Evolutionary conservation across 2,113 vertebrate species (phyloP).

Genomic region (Solea solea): DNA sequence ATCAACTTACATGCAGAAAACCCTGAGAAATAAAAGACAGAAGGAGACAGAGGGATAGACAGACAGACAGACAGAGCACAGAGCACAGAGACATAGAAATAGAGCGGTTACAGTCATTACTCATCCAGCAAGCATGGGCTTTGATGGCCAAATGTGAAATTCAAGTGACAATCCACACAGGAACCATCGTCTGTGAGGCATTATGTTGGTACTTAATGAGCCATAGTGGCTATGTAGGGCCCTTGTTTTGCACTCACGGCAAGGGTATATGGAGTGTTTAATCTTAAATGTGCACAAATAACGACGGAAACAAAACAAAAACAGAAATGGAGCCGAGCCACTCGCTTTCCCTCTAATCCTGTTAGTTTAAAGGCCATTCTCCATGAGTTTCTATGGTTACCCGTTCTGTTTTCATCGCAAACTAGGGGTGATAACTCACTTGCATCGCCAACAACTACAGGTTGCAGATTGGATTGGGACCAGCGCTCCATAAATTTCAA

Average conservation of each 20-base stretch:
- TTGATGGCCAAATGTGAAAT: constrained; percentile 70
- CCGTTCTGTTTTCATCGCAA: constrained; percentile 61
- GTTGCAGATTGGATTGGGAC: constrained; percentile 42
- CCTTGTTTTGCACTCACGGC: constrained; percentile 62
- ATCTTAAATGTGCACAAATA: constrained; percentile 73
- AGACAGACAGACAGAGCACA: constrained; percentile 19
- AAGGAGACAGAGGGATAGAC: constrained; percentile 26
- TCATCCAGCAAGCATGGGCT: constrained; percentile 51
- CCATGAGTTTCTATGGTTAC: constrained; percentile 78
- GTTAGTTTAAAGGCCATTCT: constrained; percentile 69
- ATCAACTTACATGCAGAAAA: constrained; percentile 81
- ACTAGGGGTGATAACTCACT: constrained; percentile 47
- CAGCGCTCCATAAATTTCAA: constrained; percentile 17
- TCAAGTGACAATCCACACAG: constrained; percentile 71
- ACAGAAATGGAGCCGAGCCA: constrained; percentile 68
- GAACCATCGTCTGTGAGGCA: constrained; percentile 62
- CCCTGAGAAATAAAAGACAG: constrained; percentile 69
- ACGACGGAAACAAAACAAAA: constrained; percentile 59
- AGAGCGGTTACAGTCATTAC: constrained; percentile 63
- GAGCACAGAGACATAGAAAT: constrained; percentile 40
- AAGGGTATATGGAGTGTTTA: constrained; percentile 65
- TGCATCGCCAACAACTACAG: constrained; percentile 47
- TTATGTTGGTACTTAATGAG: constrained; percentile 69
- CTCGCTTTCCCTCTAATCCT: constrained; percentile 75
- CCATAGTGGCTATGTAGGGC: constrained; percentile 49